Conservation (phyloP, 2,888 invertebrate genomes). For the Drosophila atroscutellata region DNA sequence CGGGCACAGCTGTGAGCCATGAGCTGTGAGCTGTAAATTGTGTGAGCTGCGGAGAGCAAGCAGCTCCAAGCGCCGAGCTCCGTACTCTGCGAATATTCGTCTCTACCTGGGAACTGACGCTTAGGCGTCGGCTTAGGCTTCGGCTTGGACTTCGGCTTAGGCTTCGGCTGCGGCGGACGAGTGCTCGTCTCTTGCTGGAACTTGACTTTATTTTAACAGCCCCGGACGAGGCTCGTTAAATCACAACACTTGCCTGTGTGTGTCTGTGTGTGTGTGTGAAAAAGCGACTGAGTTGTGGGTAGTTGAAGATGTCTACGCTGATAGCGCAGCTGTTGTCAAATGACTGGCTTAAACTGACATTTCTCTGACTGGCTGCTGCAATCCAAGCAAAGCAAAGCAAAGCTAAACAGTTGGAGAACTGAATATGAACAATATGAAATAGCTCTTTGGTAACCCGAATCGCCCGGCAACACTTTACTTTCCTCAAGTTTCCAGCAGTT, state of each 20-base stretch:
- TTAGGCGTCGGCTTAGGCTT: not conserved
- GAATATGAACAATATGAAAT: slow-evolving; percentile 1
- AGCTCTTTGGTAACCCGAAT: not conserved
- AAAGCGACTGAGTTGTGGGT: slow-evolving; percentile 40
- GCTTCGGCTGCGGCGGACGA: not conserved
- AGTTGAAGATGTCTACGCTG: slow-evolving; percentile 58
- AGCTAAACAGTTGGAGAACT: slow-evolving; percentile 2
- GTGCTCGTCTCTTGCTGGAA: slow-evolving; percentile 16
- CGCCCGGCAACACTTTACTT: slow-evolving; percentile 8
- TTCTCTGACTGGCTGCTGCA: slow-evolving; percentile 2
- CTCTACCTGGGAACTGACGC: slow-evolving; percentile 36
- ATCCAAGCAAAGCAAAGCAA: not conserved
- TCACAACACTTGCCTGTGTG: slow-evolving; percentile 2
- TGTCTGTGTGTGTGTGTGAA: slow-evolving; percentile 13
- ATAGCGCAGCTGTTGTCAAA: slow-evolving; percentile 56
- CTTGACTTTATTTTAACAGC: slow-evolving; percentile 55
- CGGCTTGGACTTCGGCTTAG: not conserved
- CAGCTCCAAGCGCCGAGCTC: slow-evolving; percentile 16
- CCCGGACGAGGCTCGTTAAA: slow-evolving; percentile 54
- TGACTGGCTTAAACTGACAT: slow-evolving; percentile 19
- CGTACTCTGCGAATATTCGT: slow-evolving; percentile 46
- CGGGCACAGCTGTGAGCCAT: slow-evolving; percentile 41
- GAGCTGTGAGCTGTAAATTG: slow-evolving; percentile 31
- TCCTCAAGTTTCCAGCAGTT: not conserved
- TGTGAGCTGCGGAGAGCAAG: slow-evolving; percentile 14